phyloP scores from a whole-genome alignment of 2,888 invertebrate genomes.

The Blera fallax region DNA sequence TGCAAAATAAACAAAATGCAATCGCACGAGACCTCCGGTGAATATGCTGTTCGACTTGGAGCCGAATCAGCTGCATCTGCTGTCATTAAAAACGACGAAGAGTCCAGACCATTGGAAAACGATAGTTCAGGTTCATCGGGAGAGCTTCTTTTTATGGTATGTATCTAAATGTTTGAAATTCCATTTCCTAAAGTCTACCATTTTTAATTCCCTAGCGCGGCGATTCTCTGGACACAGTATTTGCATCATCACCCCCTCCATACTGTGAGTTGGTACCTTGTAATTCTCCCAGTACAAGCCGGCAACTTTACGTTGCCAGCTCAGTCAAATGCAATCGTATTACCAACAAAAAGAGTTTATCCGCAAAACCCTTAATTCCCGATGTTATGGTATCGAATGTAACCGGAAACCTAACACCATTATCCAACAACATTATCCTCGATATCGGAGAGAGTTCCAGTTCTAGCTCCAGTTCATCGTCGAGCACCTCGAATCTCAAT shows the following conservation, averaged over 20 bases:
- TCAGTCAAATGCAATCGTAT: constrained; percentile 46
- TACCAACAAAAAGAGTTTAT: constrained; percentile 73
- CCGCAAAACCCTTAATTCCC: constrained; percentile 68
- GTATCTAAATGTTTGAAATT: background rate
- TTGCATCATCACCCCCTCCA: constrained; percentile 84
- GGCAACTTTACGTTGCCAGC: constrained; percentile 22
- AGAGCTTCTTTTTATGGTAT: constrained; percentile 82
- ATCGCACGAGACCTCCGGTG: constrained; percentile 61
- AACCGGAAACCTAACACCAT: constrained; percentile 82
- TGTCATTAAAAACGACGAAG: constrained; percentile 40
- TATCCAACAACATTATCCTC: constrained; percentile 81
- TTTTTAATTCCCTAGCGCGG: constrained; percentile 82
- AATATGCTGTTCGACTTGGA: constrained; percentile 35
- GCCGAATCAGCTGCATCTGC: background rate
- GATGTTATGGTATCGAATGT: constrained; percentile 77
- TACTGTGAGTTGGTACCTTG: constrained; percentile 76
- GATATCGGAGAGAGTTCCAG: constrained; percentile 80
- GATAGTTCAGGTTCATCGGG: constrained; percentile 80
- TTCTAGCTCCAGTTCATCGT: constrained; percentile 79
- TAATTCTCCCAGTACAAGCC: constrained; percentile 77
- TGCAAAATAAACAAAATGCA: constrained; percentile 87
- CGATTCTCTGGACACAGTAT: constrained; percentile 87
- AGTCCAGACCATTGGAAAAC: constrained; percentile 75
- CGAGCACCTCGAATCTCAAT: constrained; percentile 77
- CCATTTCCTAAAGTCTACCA: background rate